phyloP scores from a whole-genome alignment of 2,888 invertebrate species.

The Ethmia dodecea region DNA sequence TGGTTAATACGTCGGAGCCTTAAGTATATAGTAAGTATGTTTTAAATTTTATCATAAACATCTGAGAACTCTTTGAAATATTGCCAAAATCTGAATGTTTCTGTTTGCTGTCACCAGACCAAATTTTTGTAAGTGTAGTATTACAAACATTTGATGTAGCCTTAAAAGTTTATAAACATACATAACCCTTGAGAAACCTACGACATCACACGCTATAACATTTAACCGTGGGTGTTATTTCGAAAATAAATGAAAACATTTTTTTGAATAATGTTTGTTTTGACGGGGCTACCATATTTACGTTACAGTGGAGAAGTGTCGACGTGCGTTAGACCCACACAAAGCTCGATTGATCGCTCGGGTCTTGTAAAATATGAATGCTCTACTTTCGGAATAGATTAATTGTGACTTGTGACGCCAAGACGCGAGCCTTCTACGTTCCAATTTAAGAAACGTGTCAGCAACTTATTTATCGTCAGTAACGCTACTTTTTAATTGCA shows the following conservation, averaged over 20 bases:
- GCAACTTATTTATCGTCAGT: constrained; percentile 50
- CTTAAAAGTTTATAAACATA: constrained; percentile 44
- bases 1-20: no score
- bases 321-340: constrained; percentile 68
- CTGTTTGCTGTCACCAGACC: constrained; percentile 32
- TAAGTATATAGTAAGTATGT: no score
- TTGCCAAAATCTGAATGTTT: no score
- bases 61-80: constrained; percentile 19
- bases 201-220: constrained; percentile 51
- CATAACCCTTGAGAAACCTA: constrained; percentile 30
- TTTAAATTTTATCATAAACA: constrained; percentile 14
- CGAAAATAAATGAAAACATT: constrained; percentile 67
- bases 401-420: constrained; percentile 57
- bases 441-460: constrained; percentile 52
- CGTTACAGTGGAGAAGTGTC: constrained; percentile 43
- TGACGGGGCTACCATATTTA: constrained; percentile 60
- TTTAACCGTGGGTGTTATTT: constrained; percentile 57
- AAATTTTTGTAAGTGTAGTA: constrained; percentile 17
- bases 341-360: constrained; percentile 63
- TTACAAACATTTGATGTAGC: constrained; percentile 35
- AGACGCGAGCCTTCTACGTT: constrained; percentile 39
- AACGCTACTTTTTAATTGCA: constrained; percentile 51
- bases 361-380: constrained; percentile 60
- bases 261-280: constrained; percentile 70
- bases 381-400: constrained; percentile 69